Evolutionary conservation across 2,888 invertebrate species (phyloP), one percentile per base, ranked within the genome.

Genomic region (Ophioninae sp.): DNA sequence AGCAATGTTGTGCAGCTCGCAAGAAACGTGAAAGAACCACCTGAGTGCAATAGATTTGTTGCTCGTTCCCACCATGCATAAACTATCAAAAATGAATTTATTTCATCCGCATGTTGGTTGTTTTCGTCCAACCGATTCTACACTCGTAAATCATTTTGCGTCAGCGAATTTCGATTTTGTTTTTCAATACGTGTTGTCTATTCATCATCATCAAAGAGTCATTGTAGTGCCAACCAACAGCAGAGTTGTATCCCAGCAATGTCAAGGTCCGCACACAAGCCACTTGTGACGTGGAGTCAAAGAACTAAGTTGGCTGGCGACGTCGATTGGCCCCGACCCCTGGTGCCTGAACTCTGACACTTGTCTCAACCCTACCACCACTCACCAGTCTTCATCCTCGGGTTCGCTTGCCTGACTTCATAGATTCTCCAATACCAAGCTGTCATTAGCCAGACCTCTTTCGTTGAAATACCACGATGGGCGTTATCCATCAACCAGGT

Each of bases 271-370:
- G 8, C 5, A 44, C 41, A 20, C 10, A n/a, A 10, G 23, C 44
- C 58, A 13, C 30, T 39, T 44, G 56, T 56, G 65, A 58, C n/a
- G 22, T 61, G 74, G 67, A 44, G 71, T 71, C 79, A 61, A 79
- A 64, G 65, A 78, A 84, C 81, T 71, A 44, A 65, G 64, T 6
- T 79, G 13, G 13, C 51, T 44, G 63, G 22, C 30, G 13, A 85
- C 82, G 85, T 87, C 86, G 86, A 88, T 87, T 86, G 85, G 83
- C 72, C 41, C 44, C 87, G 56, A 86, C 86, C 74, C 85, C 85
- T 76, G 41, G 56, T 13, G 39, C 59, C 37, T 73, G 87, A 87
- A 86, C 88, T 87, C 41, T 77, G 79, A 85, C 58, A 61, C 13
- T 65, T 22, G 37, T 71, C 39, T 61, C 23, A 39, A 73, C 9